phyloP scores from a whole-genome alignment of 2,113 vertebrate genomes.

The Engystomops pustulosus region DNA sequence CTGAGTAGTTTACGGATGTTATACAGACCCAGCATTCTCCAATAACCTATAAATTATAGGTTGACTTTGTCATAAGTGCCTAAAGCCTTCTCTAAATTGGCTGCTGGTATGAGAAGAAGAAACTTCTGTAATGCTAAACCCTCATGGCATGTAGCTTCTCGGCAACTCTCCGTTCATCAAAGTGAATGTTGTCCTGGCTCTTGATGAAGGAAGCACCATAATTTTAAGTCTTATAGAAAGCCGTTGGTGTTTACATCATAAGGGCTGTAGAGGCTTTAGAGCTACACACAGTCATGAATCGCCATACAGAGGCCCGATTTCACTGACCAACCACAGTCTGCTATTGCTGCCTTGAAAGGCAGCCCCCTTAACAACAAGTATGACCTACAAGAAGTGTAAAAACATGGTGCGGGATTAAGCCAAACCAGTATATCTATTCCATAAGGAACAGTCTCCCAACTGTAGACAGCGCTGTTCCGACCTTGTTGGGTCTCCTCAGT shows the following conservation, averaged over 20 bases:
- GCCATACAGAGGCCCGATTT: too few species aligned
- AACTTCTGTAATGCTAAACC: not conserved
- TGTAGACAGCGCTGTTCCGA: too few species aligned
- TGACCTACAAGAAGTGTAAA: too few species aligned
- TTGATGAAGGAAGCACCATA: not conserved
- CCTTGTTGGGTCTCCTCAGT: too few species aligned
- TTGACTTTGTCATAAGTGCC: not conserved
- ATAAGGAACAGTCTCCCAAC: too few species aligned
- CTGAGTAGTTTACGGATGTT: not conserved
- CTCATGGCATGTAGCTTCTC: not conserved
- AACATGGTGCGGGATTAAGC: too few species aligned
- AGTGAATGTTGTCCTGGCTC: not conserved
- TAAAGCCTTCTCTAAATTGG: not conserved
- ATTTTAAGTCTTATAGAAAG: not conserved
- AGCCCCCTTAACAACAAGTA: too few species aligned
- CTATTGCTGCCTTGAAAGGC: too few species aligned
- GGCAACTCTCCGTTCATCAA: not conserved
- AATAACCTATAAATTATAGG: not conserved
- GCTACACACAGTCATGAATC: too few species aligned
- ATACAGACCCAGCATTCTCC: not conserved
- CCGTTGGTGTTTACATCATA: not conserved
- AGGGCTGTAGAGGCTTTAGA: too few species aligned
- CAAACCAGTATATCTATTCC: too few species aligned
- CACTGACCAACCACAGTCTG: too few species aligned
- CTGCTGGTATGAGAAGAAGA: slow-evolving; percentile 10